These are phyloP conservation scores for Nymphalis io DNA, from an alignment of 1,140 invertebrate species.

Conservation along the genomic window DNA sequence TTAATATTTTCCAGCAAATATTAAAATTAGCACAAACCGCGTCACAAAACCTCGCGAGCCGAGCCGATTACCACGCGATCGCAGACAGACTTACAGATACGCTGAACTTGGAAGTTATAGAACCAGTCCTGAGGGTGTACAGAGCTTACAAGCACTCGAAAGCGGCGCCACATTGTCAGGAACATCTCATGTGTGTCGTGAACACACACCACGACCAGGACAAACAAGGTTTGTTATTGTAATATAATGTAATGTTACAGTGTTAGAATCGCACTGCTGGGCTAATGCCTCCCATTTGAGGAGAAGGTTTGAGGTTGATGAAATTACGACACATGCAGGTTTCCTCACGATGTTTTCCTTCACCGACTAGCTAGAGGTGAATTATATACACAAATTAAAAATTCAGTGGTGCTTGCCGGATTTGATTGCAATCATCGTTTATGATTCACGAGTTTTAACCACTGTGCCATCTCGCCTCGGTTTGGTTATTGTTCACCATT, in stretches of 20 bases:
- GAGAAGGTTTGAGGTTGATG: too few relatives aligned
- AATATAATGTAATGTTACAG: neutral
- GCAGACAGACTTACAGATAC: slow-evolving; percentile 89
- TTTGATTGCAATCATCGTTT: too few relatives aligned
- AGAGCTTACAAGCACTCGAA: slow-evolving; percentile 87
- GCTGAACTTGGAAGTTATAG: slow-evolving; percentile 89
- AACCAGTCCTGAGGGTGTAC: slow-evolving; percentile 88
- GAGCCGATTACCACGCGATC: slow-evolving; percentile 82
- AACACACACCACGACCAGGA: slow-evolving; percentile 83
- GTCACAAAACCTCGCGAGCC: slow-evolving; percentile 81
- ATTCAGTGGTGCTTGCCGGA: too few relatives aligned
- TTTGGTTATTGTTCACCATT: too few relatives aligned
- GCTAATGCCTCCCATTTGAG: too few relatives aligned
- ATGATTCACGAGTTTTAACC: too few relatives aligned
- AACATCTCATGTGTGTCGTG: slow-evolving; percentile 88
- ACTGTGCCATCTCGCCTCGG: too few relatives aligned
- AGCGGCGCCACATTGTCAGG: slow-evolving; percentile 86
- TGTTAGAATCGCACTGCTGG: too few relatives aligned
- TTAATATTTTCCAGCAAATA: slow-evolving; percentile 80
- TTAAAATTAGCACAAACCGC: slow-evolving; percentile 85
- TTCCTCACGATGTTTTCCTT: too few relatives aligned
- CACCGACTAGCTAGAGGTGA: too few relatives aligned
- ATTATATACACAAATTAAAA: too few relatives aligned
- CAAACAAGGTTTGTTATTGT: slow-evolving; percentile 59
- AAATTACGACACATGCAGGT: too few relatives aligned